Conservation (phyloP, 2,113 vertebrate genomes). For the Willisornis vidua region DNA sequence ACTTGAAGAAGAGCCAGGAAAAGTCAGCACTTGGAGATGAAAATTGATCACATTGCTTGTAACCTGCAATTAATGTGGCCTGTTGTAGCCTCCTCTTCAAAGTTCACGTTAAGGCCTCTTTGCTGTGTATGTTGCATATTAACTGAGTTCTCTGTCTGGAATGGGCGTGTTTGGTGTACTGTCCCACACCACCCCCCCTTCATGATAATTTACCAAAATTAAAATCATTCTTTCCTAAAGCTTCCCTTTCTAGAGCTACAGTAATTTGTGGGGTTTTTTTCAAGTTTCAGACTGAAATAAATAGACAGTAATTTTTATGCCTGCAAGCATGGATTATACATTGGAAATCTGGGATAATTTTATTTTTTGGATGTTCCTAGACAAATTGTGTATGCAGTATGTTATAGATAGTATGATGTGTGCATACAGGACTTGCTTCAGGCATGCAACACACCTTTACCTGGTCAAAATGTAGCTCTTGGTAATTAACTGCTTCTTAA, state of each 20-base stretch:
- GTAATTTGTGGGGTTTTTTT: neutral
- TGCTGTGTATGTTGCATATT: neutral
- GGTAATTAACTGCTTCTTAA: neutral
- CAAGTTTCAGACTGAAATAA: neutral
- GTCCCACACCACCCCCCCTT: neutral
- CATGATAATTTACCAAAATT: neutral
- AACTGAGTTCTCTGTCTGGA: neutral
- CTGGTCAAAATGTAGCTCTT: neutral
- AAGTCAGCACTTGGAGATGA: neutral
- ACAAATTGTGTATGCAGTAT: neutral
- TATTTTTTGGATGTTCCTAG: neutral
- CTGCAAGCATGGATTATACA: neutral
- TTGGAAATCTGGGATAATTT: neutral
- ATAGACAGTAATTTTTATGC: neutral
- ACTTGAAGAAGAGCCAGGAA: neutral
- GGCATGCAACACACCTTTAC: neutral
- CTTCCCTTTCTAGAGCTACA: neutral
- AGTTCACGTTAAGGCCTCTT: neutral
- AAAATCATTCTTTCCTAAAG: neutral
- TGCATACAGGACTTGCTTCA: neutral
- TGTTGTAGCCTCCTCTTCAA: neutral
- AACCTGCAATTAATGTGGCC: constrained; percentile 21
- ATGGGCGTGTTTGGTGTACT: neutral
- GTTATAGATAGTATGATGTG: neutral
- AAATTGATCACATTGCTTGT: neutral